phyloP scores from a whole-genome alignment of 2,888 invertebrate species.

The Nemotelus nigrinus region DNA sequence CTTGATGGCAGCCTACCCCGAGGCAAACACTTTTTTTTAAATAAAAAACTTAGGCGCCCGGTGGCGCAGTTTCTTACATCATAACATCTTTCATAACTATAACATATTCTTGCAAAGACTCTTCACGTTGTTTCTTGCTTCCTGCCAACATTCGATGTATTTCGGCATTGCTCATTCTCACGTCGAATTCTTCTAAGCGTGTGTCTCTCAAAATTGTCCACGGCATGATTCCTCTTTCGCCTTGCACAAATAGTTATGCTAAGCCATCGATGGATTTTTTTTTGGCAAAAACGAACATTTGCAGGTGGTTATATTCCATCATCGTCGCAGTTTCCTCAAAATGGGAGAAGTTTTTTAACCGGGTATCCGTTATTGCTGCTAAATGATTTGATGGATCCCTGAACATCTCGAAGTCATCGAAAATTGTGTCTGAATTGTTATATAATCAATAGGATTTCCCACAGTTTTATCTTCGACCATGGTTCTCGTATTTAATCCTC shows the following conservation, averaged over 20 bases:
- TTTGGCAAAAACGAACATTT: not conserved
- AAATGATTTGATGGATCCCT: not conserved
- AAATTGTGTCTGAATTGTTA: not conserved
- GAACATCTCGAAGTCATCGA: not conserved
- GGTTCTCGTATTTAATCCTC: no score
- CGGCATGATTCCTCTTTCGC: no score
- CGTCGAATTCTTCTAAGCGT: not conserved
- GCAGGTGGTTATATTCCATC: not conserved
- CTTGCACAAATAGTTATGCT: no score
- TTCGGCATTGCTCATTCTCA: not conserved
- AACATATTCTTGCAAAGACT: no score
- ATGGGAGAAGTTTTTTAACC: no score
- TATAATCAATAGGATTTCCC: not conserved
- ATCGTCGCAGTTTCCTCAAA: no score
- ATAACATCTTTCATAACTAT: no score
- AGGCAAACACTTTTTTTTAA: no score
- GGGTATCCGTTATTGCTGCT: not conserved
- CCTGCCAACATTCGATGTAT: not conserved
- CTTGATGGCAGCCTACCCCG: no score
- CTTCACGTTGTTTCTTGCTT: no score
- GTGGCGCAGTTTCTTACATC: no score
- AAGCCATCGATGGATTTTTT: not conserved
- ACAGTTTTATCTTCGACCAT: not conserved
- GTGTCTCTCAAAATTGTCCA: not conserved
- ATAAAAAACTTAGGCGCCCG: no score